Conservation (phyloP, 2,113 vertebrate genomes). For the Zootoca vivipara region DNA sequence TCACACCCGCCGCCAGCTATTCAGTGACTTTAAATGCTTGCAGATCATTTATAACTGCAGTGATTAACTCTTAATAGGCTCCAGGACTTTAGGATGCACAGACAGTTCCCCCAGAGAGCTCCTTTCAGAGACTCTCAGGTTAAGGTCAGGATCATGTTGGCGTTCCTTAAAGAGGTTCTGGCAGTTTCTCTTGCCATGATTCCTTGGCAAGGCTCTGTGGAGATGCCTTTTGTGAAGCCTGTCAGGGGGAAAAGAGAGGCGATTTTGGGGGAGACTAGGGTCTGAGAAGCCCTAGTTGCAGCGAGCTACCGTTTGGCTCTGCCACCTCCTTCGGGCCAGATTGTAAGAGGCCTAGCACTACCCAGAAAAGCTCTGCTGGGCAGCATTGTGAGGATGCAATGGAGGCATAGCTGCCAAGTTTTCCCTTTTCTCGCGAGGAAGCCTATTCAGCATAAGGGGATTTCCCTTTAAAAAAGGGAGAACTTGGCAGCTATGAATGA, state of each 20-base stretch:
- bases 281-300: neutral
- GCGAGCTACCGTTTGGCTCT: no score
- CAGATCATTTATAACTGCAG: constrained; percentile 49
- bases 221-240: neutral
- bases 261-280: neutral
- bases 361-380: no score
- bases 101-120: constrained; percentile 8
- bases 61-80: constrained; percentile 62
- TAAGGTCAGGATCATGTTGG: neutral
- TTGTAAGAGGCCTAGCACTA: no score
- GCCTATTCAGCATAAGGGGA: no score
- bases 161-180: accelerated
- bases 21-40: constrained; percentile 49
- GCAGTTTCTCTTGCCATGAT: neutral
- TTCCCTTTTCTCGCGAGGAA: no score
- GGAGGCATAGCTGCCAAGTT: no score
- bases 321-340: no score
- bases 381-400: no score
- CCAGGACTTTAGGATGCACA: neutral
- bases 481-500: no score
- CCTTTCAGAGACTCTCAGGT: neutral
- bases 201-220: neutral
- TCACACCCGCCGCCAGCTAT: constrained; percentile 61
- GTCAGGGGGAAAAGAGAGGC: neutral
- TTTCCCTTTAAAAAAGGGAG: no score